phyloP scores from a whole-genome alignment of 1,140 invertebrate species.

The Halyomorpha halys region DNA sequence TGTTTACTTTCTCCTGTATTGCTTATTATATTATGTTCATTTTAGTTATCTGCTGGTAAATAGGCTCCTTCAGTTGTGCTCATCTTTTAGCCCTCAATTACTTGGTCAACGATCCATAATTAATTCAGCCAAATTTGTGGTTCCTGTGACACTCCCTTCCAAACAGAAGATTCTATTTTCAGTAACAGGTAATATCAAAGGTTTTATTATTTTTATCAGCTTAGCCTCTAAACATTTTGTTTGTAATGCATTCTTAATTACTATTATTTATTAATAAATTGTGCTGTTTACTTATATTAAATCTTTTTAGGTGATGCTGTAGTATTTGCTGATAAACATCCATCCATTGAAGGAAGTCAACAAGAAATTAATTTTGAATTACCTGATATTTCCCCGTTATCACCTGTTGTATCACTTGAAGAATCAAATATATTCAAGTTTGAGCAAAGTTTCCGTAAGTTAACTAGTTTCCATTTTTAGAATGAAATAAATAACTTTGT shows the following conservation, averaged over 20 bases:
- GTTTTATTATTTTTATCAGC: neutral
- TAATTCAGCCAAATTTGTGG: neutral
- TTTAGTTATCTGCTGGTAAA: slow-evolving; percentile 55
- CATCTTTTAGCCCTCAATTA: slow-evolving; percentile 42
- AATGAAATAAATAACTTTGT: no score
- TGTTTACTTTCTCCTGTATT: no score
- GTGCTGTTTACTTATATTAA: no score
- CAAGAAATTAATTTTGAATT: neutral
- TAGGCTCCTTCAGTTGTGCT: slow-evolving; percentile 59
- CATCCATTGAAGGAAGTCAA: neutral
- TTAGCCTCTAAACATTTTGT: no score
- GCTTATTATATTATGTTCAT: slow-evolving; percentile 24
- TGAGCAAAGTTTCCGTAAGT: slow-evolving; percentile 3
- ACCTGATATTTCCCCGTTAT: neutral
- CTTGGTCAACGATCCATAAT: slow-evolving; percentile 28
- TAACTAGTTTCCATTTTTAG: no score
- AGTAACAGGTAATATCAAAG: neutral
- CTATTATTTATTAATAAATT: no score
- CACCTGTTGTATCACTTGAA: neutral
- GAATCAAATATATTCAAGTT: neutral
- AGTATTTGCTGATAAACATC: neutral
- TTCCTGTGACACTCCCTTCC: neutral
- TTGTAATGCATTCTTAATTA: no score
- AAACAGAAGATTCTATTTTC: neutral
- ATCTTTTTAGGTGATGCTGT: slow-evolving; percentile 1